Evolutionary conservation across 2,888 invertebrate species (phyloP), one percentile per base, ranked within the genome.

Genomic region (Drosophila antonietae): DNA sequence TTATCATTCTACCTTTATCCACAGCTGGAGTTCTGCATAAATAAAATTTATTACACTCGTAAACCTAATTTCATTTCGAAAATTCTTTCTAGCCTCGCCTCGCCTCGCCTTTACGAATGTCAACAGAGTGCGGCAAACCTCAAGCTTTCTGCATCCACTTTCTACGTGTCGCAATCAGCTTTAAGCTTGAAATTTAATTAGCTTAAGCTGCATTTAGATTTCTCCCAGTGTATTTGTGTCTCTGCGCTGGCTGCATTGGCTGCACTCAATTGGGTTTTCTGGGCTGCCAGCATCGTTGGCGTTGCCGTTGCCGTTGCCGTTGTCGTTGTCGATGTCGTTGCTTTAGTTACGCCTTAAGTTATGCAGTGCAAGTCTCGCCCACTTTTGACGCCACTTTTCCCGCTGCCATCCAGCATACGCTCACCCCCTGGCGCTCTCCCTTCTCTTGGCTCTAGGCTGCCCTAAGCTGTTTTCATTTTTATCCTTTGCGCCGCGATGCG

Each of bases 181-280:
- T 23, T 41, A 59, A 68, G 57, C 68, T 47, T 15, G 15, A 33
- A 53, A 68, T 52, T 35, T 12, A 43, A 56, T 62, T 41, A 31
- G 23, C 35, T 31, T 72, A 49, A 61, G 49, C 39, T 44, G 20
- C 10, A 20, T 15, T 20, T 9, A 28, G 18, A 46, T 76, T 85
- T 77, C 49, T 56, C 14, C 8, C 41, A 69, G 85, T 83, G 88
- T 70, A 66, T 14, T 59, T 31, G 41, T 89, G 82, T 70, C 64
- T n/a, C 61, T 20, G 47, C 52, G 56, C 64, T 61, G 62, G 23
- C 75, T 77, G 83, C 83, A 77, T 76, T 85, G 86, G 83, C 28
- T 28, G 28, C 88, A 75, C 73, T 78, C 89, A 86, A 89, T 89
- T 86, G 87, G 71, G 78, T 72, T 76, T 78, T 74, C 71, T 78